These are phyloP conservation scores for Ptychadena robeensis DNA, from an alignment of 2,797 vertebrate species.

Conservation along the genomic window DNA sequence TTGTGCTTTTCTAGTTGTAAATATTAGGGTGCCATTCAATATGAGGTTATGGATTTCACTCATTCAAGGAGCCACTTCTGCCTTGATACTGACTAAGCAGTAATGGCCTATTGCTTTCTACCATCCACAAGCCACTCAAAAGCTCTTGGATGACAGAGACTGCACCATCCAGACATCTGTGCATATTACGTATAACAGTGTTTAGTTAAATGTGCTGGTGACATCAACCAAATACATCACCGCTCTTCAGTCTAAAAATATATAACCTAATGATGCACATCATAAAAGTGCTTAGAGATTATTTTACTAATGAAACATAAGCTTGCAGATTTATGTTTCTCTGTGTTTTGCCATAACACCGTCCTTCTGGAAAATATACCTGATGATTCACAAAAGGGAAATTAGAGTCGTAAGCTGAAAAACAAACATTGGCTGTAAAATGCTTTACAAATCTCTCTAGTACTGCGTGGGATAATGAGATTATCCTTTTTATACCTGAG, in stretches of 20 bases:
- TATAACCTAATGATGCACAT: background rate
- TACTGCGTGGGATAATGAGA: background rate
- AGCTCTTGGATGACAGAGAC: too few relatives aligned
- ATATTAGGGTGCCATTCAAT: too few relatives aligned
- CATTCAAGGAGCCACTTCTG: too few relatives aligned
- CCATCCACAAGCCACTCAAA: too few relatives aligned
- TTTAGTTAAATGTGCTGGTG: constrained; percentile 18
- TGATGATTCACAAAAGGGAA: constrained; percentile 14
- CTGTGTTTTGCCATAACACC: background rate
- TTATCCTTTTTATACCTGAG: constrained; percentile 36
- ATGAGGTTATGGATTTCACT: too few relatives aligned
- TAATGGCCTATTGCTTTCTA: too few relatives aligned
- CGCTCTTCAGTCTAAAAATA: background rate
- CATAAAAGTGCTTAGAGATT: constrained; percentile 9
- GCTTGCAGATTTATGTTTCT: background rate
- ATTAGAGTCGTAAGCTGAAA: background rate
- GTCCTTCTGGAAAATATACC: background rate
- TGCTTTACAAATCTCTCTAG: constrained; percentile 8
- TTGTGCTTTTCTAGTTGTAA: too few relatives aligned
- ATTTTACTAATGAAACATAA: background rate
- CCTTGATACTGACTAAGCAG: too few relatives aligned
- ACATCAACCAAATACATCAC: background rate
- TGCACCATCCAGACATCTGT: too few relatives aligned
- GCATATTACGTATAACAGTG: background rate
- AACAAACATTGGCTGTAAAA: constrained; percentile 4